Evolutionary conservation across 2,797 vertebrate species (phyloP).

Genomic region (Arrhamphus sclerolepis): DNA sequence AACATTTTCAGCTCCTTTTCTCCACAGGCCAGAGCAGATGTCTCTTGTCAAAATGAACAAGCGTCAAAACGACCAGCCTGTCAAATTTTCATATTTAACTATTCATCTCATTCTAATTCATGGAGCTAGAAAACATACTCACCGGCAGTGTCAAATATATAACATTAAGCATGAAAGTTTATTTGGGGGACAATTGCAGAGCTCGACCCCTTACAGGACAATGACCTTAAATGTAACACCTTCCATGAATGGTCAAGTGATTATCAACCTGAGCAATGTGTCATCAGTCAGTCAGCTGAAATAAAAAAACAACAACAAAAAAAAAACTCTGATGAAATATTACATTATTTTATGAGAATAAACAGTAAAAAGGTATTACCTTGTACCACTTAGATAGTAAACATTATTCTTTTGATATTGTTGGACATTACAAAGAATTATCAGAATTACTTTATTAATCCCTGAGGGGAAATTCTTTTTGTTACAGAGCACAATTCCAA

Average conservation of each 20-base stretch:
- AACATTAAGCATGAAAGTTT: constrained; percentile 33
- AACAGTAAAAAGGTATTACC: too few relatives aligned
- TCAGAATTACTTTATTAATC: too few relatives aligned
- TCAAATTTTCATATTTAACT: constrained; percentile 79
- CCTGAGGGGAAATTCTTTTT: too few relatives aligned
- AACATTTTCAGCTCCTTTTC: constrained; percentile 42
- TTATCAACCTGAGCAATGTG: constrained; percentile 3
- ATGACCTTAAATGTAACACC: constrained; percentile 55
- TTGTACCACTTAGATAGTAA: too few relatives aligned
- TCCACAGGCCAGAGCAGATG: constrained; percentile 75
- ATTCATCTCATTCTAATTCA: constrained; percentile 78
- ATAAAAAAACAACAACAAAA: too few relatives aligned
- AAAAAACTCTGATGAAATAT: too few relatives aligned
- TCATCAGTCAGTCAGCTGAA: too few relatives aligned
- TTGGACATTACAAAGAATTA: too few relatives aligned
- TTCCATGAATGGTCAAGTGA: constrained; percentile 3
- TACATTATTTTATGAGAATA: too few relatives aligned
- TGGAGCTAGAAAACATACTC: constrained; percentile 44
- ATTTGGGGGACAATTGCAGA: constrained; percentile 38
- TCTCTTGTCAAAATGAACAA: constrained; percentile 75
- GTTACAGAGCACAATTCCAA: too few relatives aligned
- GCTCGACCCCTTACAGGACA: constrained; percentile 44
- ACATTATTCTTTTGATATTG: too few relatives aligned
- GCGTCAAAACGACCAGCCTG: constrained; percentile 68
- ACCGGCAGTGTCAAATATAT: constrained; percentile 25